Percentiles rank a stretch among this genome's conserved stretches.
phyloP scores from a whole-genome alignment of 2,113 vertebrate species.

The Saimiri boliviensis region DNA sequence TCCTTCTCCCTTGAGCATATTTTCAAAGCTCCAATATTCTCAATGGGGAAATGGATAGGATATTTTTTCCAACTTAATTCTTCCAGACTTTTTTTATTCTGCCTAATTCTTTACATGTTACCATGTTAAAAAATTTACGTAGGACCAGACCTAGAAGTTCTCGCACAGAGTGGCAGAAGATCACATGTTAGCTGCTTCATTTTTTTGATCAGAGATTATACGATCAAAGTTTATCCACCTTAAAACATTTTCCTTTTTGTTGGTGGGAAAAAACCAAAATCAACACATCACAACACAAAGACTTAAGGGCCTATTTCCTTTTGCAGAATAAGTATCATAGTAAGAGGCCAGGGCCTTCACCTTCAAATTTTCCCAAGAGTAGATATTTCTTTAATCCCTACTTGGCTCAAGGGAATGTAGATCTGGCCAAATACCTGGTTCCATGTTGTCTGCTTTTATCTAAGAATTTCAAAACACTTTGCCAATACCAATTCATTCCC shows the following conservation, averaged over 20 bases:
- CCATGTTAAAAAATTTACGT: neutral
- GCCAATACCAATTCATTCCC: neutral
- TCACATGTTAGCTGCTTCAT: neutral
- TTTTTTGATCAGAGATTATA: neutral
- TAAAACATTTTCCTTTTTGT: neutral
- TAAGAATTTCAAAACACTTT: conserved; percentile 47
- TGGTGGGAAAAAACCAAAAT: neutral
- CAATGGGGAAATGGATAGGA: conserved; percentile 3
- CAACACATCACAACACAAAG: neutral
- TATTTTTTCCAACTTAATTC: conserved; percentile 45
- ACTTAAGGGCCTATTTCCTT: conserved; percentile 10
- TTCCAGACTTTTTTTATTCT: conserved; percentile 17
- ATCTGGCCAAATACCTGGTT: conserved; percentile 13
- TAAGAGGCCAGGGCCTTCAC: neutral
- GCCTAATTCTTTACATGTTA: neutral
- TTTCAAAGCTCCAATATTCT: conserved; percentile 28
- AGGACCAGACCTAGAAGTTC: neutral
- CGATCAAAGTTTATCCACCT: neutral
- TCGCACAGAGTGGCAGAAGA: neutral
- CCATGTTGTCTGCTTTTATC: neutral
- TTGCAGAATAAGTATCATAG: neutral
- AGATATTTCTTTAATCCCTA: neutral
- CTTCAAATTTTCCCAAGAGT: neutral
- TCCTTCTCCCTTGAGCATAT: conserved; percentile 27
- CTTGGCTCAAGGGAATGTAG: neutral